A percentile compares a stretch with the other conserved stretches of the same genome.
Evolutionary conservation across 2,113 vertebrate genomes (phyloP).

Genomic region (Periophthalmus modestus): DNA sequence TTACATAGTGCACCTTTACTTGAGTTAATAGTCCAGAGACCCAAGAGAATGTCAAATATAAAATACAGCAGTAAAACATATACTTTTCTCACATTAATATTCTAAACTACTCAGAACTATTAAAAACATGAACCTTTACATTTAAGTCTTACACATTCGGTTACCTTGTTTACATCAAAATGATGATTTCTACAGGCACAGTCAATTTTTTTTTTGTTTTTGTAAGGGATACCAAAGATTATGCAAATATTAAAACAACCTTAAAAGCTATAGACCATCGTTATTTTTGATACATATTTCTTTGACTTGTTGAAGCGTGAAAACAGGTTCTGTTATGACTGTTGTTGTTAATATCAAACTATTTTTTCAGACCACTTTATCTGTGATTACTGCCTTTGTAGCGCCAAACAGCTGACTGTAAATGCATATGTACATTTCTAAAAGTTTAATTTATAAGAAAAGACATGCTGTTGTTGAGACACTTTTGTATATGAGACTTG

Average conservation of each 20-base stretch:
- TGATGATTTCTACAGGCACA: not conserved
- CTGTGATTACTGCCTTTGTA: conserved; percentile 34
- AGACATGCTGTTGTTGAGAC: conserved; percentile 52
- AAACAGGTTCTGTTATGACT: conserved; percentile 44
- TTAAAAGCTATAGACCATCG: not conserved
- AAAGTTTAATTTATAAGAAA: conserved; percentile 69
- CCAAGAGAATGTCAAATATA: too few species aligned
- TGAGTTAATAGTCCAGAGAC: too few species aligned
- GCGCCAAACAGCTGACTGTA: conserved; percentile 25
- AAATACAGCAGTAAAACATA: too few species aligned
- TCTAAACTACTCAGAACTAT: not conserved
- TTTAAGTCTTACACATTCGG: not conserved
- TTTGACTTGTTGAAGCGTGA: not conserved
- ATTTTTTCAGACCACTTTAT: conserved; percentile 22
- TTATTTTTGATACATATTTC: not conserved
- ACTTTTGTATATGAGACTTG: conserved; percentile 64
- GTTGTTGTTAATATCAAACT: conserved; percentile 31
- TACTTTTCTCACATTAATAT: too few species aligned
- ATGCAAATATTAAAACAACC: not conserved
- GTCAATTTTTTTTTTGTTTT: not conserved
- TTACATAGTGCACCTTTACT: too few species aligned
- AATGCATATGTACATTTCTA: conserved; percentile 53
- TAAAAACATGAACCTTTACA: not conserved
- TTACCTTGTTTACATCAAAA: conserved; percentile 12
- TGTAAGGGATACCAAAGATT: not conserved